Base-by-base conservation (phyloP, 2,797 vertebrate genomes). In the Lacerta viridis region DNA sequence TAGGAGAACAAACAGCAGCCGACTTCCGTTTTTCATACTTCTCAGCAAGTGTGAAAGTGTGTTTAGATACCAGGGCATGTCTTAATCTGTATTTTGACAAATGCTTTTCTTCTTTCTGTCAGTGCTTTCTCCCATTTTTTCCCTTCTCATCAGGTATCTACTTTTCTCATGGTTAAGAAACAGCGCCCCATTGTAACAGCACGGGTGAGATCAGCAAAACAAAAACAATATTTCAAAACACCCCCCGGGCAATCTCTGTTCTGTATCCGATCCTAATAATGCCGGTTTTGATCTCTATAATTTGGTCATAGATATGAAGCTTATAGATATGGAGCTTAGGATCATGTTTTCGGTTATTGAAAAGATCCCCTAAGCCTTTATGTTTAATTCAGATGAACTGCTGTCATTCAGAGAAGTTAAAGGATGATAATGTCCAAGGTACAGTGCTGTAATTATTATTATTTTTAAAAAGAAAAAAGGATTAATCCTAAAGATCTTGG, bases 381-480 rank as follows among this genome's bases (percentile, higher is more conserved):
- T 92, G 88, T 94, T 72, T 74, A 64, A 93, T 95, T 90, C 84
- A 94, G 90, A 95, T 92, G 88, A 94, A 87, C 81, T 90, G 1
- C 0, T 93, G 86, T 94, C 94, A 95, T 94, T 93, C 87, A 72
- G 83, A 89, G 83, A 80, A 93, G 88, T 88, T 93, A 93, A 92
- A 90, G 77, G 83, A 92, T 93, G 89, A 93, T 94, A 90, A 93
- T 91, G 71, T 69, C 59, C 18, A 25, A 75, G 55, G 88, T 85
- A 93, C 69, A 89, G 66, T 78, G 88, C 91, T 89, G 68, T 94
- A 93, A 94, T 95, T 92, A 94, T 93, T 93, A 94, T 94, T 92
- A 93, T 92, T 94, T 93, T 90, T 90, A 17, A 10, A 88, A 90
- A 92, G 68, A 71, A 69, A 69, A 59, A 79, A 17, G 1, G 89